Percentiles rank a stretch among this genome's conserved stretches.
Evolutionary conservation across 92 coral and sea anemone genomes (phyloP).

Genomic region (Actinostola sp.): DNA sequence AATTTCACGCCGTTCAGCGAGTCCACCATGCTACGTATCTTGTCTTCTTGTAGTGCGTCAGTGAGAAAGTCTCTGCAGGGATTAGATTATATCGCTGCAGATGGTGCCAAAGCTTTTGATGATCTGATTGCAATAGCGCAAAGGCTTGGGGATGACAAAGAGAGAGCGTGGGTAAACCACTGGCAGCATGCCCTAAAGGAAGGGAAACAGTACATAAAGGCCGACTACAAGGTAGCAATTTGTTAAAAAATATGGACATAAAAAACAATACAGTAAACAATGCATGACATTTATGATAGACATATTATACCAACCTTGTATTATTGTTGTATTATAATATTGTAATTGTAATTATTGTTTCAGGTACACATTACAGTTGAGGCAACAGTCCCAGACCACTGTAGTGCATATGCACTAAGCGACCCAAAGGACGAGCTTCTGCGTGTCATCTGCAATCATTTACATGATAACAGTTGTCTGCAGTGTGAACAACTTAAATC

Average conservation of each 20-base stretch:
- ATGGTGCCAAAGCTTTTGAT: conserved; percentile 64
- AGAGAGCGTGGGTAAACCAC: too few relatives aligned
- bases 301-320: too few relatives aligned
- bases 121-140: conserved; percentile 35
- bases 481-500: not conserved
- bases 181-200: too few relatives aligned
- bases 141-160: conserved; percentile 44
- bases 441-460: not conserved
- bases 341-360: conserved; percentile 29
- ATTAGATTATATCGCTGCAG: too few relatives aligned
- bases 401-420: conserved; percentile 56
- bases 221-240: too few relatives aligned
- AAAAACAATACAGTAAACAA: too few relatives aligned
- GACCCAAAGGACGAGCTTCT: not conserved
- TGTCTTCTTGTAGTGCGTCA: too few relatives aligned
- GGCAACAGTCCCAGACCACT: conserved; percentile 35
- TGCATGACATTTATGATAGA: too few relatives aligned
- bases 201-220: too few relatives aligned
- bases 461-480: not conserved
- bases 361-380: conserved; percentile 35
- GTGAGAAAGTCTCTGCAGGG: too few relatives aligned
- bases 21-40: too few relatives aligned
- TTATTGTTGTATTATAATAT: conserved; percentile 13
- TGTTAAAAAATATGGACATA: too few relatives aligned
- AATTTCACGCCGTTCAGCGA: conserved; percentile 28